Evolutionary conservation across 2,113 vertebrate genomes (phyloP).

Genomic region (Puma concolor): DNA sequence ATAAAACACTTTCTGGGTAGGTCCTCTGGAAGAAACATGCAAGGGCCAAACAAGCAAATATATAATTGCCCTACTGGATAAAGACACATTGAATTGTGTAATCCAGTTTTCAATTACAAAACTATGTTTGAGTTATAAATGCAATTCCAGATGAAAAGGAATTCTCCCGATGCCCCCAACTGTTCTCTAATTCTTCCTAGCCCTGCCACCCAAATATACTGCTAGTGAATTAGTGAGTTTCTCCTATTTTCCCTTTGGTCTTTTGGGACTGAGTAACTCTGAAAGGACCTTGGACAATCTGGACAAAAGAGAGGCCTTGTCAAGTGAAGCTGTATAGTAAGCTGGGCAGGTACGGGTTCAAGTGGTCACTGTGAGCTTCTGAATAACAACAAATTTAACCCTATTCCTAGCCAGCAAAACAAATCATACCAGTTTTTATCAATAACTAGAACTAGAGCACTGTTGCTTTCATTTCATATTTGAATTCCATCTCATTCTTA

Average conservation of each 20-base stretch:
- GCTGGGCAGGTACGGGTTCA: neutral
- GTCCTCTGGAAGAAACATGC: neutral
- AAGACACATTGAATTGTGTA: neutral
- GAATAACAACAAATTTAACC: neutral
- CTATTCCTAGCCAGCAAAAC: neutral
- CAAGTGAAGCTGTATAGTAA: neutral
- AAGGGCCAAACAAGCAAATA: neutral
- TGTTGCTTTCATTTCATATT: neutral
- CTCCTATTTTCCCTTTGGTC: neutral
- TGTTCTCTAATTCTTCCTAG: too few relatives aligned
- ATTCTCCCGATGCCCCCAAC: neutral
- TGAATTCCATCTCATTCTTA: neutral
- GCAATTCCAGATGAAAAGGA: neutral
- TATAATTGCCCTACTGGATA: neutral
- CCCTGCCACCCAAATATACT: rapidly evolving
- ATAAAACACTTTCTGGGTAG: neutral
- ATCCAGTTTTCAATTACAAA: neutral
- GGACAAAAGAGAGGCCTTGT: neutral
- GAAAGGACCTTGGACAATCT: neutral
- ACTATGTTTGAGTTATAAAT: neutral
- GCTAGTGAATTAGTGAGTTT: neutral
- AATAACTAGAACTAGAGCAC: neutral
- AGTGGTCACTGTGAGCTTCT: neutral
- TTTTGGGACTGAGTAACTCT: neutral
- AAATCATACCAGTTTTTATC: neutral